Conservation (phyloP, 2,797 vertebrate genomes). For the Uromys caudimaculatus region DNA sequence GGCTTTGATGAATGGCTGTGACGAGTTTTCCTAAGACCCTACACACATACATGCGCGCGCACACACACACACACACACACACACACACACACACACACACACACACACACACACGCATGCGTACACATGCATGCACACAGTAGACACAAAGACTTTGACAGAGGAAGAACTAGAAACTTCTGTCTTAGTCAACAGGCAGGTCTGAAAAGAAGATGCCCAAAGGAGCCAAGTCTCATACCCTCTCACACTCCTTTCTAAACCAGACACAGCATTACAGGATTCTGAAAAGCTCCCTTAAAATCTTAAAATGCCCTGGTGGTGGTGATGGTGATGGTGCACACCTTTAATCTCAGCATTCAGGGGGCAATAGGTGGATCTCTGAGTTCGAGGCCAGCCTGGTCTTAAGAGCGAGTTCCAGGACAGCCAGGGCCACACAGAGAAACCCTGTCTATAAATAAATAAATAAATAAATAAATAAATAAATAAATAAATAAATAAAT, state of each 20-base stretch:
- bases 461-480: too few relatives aligned
- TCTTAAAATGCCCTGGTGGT: neutral
- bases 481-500: too few relatives aligned
- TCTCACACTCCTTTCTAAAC: neutral
- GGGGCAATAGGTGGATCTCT: neutral
- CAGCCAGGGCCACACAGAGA: neutral
- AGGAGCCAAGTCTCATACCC: neutral
- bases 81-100: neutral
- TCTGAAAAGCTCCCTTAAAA: slow-evolving; percentile 25
- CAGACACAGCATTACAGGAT: neutral
- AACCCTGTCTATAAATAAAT: neutral
- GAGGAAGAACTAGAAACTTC: neutral
- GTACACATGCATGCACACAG: neutral
- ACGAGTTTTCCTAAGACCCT: neutral
- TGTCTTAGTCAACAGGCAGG: neutral
- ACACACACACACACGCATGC: neutral
- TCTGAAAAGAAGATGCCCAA: neutral
- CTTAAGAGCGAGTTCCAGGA: neutral
- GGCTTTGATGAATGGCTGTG: neutral
- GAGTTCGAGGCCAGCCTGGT: neutral
- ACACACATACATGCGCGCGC: neutral
- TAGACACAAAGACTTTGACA: neutral
- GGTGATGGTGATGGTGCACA: neutral
- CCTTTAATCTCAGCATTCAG: neutral
- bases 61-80: neutral